Conservation (phyloP, 2,888 invertebrate genomes). For the Lypha dubia region DNA sequence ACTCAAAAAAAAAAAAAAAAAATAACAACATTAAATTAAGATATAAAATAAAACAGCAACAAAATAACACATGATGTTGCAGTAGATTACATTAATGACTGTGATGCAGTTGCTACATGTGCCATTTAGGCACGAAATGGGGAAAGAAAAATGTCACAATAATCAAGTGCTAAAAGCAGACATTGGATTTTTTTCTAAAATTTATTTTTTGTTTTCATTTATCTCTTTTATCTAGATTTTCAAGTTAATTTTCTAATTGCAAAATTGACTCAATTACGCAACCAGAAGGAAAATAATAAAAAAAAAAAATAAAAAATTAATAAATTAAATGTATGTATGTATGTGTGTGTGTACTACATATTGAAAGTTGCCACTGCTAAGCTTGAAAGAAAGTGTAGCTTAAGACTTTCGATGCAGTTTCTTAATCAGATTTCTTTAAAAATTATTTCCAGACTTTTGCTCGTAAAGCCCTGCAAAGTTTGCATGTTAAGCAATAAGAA, state of each 20-base stretch:
- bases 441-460: no score
- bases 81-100: slow-evolving; percentile 46
- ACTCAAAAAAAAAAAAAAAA: slow-evolving; percentile 43
- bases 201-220: neutral
- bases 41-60: no score
- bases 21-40: no score
- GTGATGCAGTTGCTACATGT: slow-evolving; percentile 65
- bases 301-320: slow-evolving; percentile 13
- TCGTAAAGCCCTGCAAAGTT: no score
- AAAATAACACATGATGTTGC: slow-evolving; percentile 57
- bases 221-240: slow-evolving; percentile 36
- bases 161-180: slow-evolving; percentile 62
- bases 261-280: slow-evolving; percentile 50
- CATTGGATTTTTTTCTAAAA: slow-evolving; percentile 57
- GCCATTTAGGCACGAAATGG: slow-evolving; percentile 61
- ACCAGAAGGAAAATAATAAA: neutral
- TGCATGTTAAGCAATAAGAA: no score
- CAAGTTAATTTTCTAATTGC: slow-evolving; percentile 62
- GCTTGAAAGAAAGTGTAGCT: no score
- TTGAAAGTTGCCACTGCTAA: neutral
- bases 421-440: no score
- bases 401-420: no score
- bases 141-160: slow-evolving; percentile 63
- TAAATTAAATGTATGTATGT: neutral
- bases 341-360: no score